These are phyloP conservation scores for Drosophila malerkotliana DNA, from an alignment of 1,140 invertebrate species.

Conservation along the genomic window DNA sequence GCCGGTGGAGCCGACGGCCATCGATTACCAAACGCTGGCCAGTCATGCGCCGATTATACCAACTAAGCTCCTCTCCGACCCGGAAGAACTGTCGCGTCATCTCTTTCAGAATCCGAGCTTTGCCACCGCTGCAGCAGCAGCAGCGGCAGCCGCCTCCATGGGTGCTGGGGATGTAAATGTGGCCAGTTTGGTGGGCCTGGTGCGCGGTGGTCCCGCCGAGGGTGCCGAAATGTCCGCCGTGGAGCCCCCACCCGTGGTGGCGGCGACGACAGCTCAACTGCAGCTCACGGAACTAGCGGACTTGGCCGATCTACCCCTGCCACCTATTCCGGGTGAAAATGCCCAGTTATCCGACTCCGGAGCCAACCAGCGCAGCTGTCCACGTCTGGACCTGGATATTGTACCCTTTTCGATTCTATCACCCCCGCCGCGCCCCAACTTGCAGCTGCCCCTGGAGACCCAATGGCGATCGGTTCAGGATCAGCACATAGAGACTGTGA, in stretches of 20 bases:
- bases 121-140: constrained; percentile 58
- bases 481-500: constrained; percentile 71
- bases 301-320: constrained; percentile 77
- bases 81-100: constrained; percentile 91
- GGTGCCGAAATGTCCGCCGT: constrained; percentile 57
- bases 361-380: constrained; percentile 39
- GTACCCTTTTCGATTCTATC: constrained; percentile 81
- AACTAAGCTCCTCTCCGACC: constrained; percentile 92
- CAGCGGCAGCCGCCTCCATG: constrained; percentile 49
- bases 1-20: constrained; percentile 90
- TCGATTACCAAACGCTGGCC: constrained; percentile 87
- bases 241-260: not conserved
- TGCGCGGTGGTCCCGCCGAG: constrained; percentile 66
- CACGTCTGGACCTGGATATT: constrained; percentile 70
- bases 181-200: constrained; percentile 63
- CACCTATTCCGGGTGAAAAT: constrained; percentile 67
- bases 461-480: constrained; percentile 50
- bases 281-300: constrained; percentile 39
- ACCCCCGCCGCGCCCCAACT: constrained; percentile 68
- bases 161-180: constrained; percentile 49
- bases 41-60: constrained; percentile 91
- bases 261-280: constrained; percentile 4
- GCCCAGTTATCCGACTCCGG: constrained; percentile 2
- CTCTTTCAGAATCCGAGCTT: constrained; percentile 87
- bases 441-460: constrained; percentile 62